Evolutionary conservation across 1,140 invertebrate genomes (phyloP).

Genomic region (Drosophila nasuta): DNA sequence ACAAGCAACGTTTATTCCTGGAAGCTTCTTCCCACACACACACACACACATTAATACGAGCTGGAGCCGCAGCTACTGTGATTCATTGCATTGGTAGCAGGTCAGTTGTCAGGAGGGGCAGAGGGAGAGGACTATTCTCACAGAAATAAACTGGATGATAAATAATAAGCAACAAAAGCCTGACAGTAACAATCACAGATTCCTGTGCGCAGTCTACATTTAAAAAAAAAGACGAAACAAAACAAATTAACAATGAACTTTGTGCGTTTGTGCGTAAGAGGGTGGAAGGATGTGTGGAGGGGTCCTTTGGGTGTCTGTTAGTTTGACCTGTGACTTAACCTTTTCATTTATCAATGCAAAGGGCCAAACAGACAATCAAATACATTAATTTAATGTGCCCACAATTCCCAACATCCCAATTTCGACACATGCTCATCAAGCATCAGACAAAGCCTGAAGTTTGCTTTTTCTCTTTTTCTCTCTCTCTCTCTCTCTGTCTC

Average conservation of each 20-base stretch:
- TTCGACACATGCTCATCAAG: conserved; percentile 51
- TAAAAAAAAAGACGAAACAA: conserved; percentile 40
- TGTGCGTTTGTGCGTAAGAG: neutral
- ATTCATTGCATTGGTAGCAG: conserved; percentile 71
- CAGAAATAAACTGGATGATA: conserved; percentile 37
- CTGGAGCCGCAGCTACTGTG: conserved; percentile 48
- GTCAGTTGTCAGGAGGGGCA: conserved; percentile 9
- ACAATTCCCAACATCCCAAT: conserved; percentile 44
- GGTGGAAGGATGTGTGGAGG: neutral
- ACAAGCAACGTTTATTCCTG: conserved; percentile 11
- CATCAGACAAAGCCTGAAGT: conserved; percentile 53
- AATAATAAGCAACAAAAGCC: conserved; percentile 56
- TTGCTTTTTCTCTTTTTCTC: neutral
- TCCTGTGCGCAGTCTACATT: conserved; percentile 32
- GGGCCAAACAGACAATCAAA: conserved; percentile 47
- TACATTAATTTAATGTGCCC: conserved; percentile 69
- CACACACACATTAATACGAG: neutral
- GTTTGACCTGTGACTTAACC: conserved; percentile 53
- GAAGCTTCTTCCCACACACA: neutral
- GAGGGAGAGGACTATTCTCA: neutral
- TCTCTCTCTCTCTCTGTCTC: conserved; percentile 1
- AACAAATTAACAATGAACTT: conserved; percentile 54
- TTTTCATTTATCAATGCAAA: conserved; percentile 68
- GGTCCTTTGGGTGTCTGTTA: conserved; percentile 14
- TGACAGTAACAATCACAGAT: conserved; percentile 52